Evolutionary conservation across 2,113 vertebrate genomes (phyloP), one percentile per base, ranked within the genome.

Genomic region (Siphamia tubifer): DNA sequence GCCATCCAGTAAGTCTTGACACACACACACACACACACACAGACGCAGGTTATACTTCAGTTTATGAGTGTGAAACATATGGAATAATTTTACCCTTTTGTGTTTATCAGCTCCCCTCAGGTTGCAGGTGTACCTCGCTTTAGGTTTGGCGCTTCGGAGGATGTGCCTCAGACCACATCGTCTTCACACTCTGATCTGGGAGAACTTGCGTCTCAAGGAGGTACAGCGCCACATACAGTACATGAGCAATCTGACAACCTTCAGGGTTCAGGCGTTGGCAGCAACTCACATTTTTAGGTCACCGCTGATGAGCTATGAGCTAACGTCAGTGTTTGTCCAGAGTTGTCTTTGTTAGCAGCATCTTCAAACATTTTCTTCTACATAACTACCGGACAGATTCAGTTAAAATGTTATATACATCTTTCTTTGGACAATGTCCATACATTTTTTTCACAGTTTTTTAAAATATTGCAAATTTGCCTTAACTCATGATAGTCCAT

Each of bases 181-280:
- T 96, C 96, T 7, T 96, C 96, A 8, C 96, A 97, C 62, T 96
- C 97, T 17, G 97, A 99, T 58, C 94, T 98, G 30, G 95, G 95
- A 27, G 96, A 98, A 61, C 94, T 98, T 7, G 93, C 95, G 7
- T 96, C 96, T n/a, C 97, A 99, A 94, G 96, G 95, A 96, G 97
- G 96, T 98, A 86, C 39, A 8, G 1, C 6, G 9, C 17, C 7
- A 1, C 6, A 7, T 10, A 31, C 53, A 13, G 15, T 24, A 30
- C 13, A 25, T 51, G 2, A 23, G 10, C n/a, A 24, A 20, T 35
- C 8, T 11, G 4, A 21, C 4, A n/a, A 6, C 28, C 63, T n/a
- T n/a, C n/a, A n/a, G n/a, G n/a, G n/a, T n/a, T n/a, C n/a, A n/a
- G n/a, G n/a, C n/a, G n/a, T n/a, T n/a, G n/a, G n/a, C n/a, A n/a